Base-by-base conservation (phyloP, 2,797 vertebrate genomes). In the Molothrus aeneus region DNA sequence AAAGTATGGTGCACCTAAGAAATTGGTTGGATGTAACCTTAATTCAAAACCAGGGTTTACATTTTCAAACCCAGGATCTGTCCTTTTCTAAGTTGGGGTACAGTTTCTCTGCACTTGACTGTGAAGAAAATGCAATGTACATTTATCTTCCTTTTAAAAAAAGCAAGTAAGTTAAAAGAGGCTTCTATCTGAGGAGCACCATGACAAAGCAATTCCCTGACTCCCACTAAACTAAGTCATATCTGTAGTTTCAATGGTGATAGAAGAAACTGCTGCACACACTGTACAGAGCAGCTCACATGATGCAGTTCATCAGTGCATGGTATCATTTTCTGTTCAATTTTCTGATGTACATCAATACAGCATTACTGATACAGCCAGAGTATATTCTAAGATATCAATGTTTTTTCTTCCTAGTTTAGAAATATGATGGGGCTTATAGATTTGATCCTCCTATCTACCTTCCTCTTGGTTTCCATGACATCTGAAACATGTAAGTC, bases 401-500 rank as follows among this genome's bases (percentile, higher is more conserved):
- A 16, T 73, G 17, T 65, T 93, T 79, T 78, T 91, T 82, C 57
- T 91, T 91, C 75, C 60, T 34, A 7, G 2, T 90, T 95, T 91
- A 95, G 94, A 83, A 85, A 66, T 64, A 88, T 18, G 90, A 77
- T 48, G 86, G 4, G 2, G 7, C 42, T 16, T 25, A 15, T 45
- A 45, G 63, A 32, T 59, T 90, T 96, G 64, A 54, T 96, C 61
- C 32, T 96, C 43, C 17, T 97, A 7, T 92, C 70, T 77, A 18
- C 84, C 63, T 93, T 96, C 60, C 16, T 96, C 71, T 84, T 7
- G 0, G 54, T 93, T 95, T 91, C 91, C 28, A 7, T 69, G 60
- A 54, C 90, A 85, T 83, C 56, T 7, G 57, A 94, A 75, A 77
- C 31, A 64, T 86, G 97, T 97, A 95, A 97, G 97, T 96, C 15